These are phyloP conservation scores for Scaptomyza reducta DNA, from an alignment of 2,888 invertebrate genomes.

Conservation along the genomic window DNA sequence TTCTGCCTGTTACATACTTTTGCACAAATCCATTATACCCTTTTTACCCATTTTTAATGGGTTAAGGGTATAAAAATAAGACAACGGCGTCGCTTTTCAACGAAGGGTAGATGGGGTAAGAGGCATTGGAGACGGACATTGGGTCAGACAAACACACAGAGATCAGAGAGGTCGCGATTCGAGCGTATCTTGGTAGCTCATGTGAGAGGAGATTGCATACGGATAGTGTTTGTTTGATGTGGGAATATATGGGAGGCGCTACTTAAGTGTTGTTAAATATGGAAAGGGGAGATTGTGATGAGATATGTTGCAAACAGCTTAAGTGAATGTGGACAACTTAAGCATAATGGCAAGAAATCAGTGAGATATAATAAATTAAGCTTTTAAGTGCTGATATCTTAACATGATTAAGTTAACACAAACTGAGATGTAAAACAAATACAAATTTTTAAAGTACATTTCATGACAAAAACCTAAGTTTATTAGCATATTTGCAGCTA, in stretches of 20 bases:
- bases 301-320: conserved; percentile 22
- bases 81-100: conserved; percentile 23
- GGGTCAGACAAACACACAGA: conserved; percentile 20
- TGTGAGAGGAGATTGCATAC: conserved; percentile 6
- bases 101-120: conserved; percentile 1
- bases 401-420: neutral
- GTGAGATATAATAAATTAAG: neutral
- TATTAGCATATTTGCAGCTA: no score
- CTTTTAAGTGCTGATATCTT: neutral
- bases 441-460: no score
- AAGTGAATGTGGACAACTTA: conserved; percentile 7
- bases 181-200: conserved; percentile 24
- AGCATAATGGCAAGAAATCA: neutral
- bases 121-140: conserved; percentile 22
- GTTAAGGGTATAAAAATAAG: no score
- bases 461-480: no score
- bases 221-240: conserved; percentile 3
- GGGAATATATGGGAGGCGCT: conserved; percentile 2
- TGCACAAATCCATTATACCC: no score
- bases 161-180: conserved; percentile 34
- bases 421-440: neutral
- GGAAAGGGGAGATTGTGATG: conserved; percentile 10
- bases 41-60: no score
- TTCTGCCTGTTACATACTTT: no score
- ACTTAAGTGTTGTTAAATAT: neutral